These are phyloP conservation scores for Rhagologus leucostigma DNA, from an alignment of 2,113 vertebrate species.

Conservation along the genomic window DNA sequence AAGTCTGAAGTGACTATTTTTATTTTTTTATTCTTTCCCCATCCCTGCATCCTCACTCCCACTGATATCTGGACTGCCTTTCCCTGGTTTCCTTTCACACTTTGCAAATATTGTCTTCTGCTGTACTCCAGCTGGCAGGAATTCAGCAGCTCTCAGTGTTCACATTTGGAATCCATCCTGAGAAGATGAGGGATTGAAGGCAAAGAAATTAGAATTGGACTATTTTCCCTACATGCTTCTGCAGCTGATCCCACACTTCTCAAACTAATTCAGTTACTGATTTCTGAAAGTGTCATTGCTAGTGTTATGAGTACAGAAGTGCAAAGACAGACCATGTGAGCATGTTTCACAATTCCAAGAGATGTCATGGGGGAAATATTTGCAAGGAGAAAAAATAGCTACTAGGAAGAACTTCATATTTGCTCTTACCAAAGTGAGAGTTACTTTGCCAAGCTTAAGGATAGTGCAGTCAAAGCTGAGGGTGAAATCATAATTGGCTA, in stretches of 20 bases:
- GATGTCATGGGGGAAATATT: background rate
- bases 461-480: background rate
- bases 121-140: slow-evolving; percentile 14
- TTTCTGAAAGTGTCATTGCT: background rate
- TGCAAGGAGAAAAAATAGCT: background rate
- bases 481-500: background rate
- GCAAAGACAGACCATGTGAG: background rate
- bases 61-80: background rate
- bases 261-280: background rate
- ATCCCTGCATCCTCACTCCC: background rate
- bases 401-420: background rate
- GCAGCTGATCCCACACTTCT: slow-evolving; percentile 25
- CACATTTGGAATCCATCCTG: background rate
- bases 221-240: background rate
- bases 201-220: background rate
- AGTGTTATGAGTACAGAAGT: background rate
- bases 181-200: background rate
- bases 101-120: slow-evolving; percentile 34
- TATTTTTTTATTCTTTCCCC: background rate
- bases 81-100: background rate
- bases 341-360: background rate
- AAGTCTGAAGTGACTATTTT: background rate
- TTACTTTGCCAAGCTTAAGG: background rate
- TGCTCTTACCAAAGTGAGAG: background rate
- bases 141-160: slow-evolving; percentile 6